phyloP scores from a whole-genome alignment of 2,797 vertebrate species.

The Florisuga fusca region DNA sequence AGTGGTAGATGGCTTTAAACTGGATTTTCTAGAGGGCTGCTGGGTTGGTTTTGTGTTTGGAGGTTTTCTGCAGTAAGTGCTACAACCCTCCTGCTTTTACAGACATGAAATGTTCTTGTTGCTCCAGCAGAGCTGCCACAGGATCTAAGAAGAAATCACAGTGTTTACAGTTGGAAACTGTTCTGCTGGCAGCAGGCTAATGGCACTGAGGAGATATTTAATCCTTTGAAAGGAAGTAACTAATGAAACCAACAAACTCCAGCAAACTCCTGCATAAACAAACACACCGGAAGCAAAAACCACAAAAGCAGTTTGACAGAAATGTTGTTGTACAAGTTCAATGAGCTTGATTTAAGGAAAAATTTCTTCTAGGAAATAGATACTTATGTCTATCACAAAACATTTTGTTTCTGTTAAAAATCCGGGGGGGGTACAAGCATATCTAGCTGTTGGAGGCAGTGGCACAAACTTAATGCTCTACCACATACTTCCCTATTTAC shows the following conservation, averaged over 20 bases:
- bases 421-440: neutral
- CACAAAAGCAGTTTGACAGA: conserved; percentile 29
- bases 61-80: neutral
- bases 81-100: neutral
- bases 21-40: neutral
- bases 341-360: neutral
- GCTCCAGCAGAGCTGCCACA: neutral
- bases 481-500: accelerated
- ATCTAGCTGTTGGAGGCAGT: neutral
- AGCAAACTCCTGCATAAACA: conserved; percentile 50
- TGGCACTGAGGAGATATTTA: neutral
- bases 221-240: conserved; percentile 59
- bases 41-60: neutral
- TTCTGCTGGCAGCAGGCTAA: conserved; percentile 13
- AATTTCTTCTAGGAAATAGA: conserved; percentile 1
- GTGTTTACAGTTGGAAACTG: conserved; percentile 14
- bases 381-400: neutral
- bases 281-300: conserved; percentile 56
- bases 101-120: neutral
- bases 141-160: neutral
- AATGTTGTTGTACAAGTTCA: conserved; percentile 11
- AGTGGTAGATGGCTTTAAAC: neutral
- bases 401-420: neutral
- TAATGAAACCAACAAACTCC: conserved; percentile 53
- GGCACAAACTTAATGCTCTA: neutral